These are phyloP conservation scores for Aphelenchoides besseyi DNA, from an alignment of 1,140 invertebrate species.

Conservation along the genomic window DNA sequence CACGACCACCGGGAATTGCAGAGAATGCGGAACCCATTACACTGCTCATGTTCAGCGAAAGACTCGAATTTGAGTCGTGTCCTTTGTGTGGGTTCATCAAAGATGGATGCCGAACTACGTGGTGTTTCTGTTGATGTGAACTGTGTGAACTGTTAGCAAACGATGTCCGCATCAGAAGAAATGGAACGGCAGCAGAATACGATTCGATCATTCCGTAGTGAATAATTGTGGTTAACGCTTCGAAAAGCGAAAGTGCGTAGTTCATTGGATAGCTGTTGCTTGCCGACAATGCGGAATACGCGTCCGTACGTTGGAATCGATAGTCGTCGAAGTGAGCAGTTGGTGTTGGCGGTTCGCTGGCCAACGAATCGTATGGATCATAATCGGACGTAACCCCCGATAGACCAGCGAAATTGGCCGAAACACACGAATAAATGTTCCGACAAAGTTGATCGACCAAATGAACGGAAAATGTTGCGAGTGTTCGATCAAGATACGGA, in stretches of 20 bases:
- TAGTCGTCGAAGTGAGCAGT: constrained; percentile 29
- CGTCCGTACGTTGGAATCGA: constrained; percentile 48
- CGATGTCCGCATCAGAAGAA: constrained; percentile 19
- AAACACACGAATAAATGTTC: constrained; percentile 72
- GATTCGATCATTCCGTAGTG: constrained; percentile 80
- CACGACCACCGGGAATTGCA: constrained; percentile 53
- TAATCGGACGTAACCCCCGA: constrained; percentile 57
- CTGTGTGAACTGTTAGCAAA: not conserved
- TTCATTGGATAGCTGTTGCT: constrained; percentile 69
- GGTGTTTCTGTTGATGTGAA: not conserved
- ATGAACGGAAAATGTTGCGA: constrained; percentile 75
- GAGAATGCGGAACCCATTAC: constrained; percentile 55
- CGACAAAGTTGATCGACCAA: constrained; percentile 78
- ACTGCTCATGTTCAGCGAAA: constrained; percentile 36
- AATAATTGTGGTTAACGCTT: constrained; percentile 77
- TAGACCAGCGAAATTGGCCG: constrained; percentile 62
- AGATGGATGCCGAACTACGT: not conserved
- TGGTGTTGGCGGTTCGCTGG: not conserved
- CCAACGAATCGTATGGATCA: not conserved
- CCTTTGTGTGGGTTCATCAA: not conserved
- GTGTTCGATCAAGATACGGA: constrained; percentile 65
- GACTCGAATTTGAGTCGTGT: not conserved
- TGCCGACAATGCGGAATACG: not conserved
- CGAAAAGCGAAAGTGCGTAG: constrained; percentile 71
- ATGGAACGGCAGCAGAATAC: constrained; percentile 15